Base-by-base conservation (phyloP, 1,140 invertebrate genomes). In the Caenorhabditis remanei region DNA sequence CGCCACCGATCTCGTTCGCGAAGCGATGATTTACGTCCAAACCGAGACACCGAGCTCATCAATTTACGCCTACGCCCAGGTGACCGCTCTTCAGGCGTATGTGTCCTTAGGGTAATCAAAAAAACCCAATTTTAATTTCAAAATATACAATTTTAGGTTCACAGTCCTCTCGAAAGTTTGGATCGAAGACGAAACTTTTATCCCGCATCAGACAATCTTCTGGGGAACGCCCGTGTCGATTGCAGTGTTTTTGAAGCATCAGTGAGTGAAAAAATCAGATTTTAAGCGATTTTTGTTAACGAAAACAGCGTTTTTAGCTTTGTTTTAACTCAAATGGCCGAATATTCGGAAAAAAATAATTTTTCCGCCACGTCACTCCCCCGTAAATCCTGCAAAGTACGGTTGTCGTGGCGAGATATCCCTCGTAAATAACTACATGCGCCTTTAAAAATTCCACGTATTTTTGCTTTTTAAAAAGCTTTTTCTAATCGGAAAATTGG, bases 151-250 rank as follows among this genome's bases (percentile, higher is more conserved):
- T 1, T 46, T 24, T 46, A 79, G 71, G 11, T 79, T 79, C 46
- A 79, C 71, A 9, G 71, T 79, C 11, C 71, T 79, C 43, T 79
- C 71, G 1, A 79, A 79, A 11, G 71, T 79, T 21, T 79, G 71
- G 71, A 79, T 79, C 6, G 71, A 79, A 50, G 71, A 79, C 14
- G 71, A 46, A 50, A 79, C 71, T 13, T 79, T 79, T 3, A 79
- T 79, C 53, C 71, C 71, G 53, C 71, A 79, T 50, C 71, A 79
- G 41, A 79, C 71, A 4, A 79, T 79, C 21, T 79, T 79, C 46
- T 79, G 71, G 71, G 71, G 71, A 50, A 79, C 71, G 21, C 71
- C 71, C 5, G n/a, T 79, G 4, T 48, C 71, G 13, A 79, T 79
- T 50, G 46, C 21, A 43, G 19, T 24, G 4, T 79, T 79, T n/a